Base-by-base conservation (phyloP, 2,888 invertebrate species). In the Apotomis turbidana region DNA sequence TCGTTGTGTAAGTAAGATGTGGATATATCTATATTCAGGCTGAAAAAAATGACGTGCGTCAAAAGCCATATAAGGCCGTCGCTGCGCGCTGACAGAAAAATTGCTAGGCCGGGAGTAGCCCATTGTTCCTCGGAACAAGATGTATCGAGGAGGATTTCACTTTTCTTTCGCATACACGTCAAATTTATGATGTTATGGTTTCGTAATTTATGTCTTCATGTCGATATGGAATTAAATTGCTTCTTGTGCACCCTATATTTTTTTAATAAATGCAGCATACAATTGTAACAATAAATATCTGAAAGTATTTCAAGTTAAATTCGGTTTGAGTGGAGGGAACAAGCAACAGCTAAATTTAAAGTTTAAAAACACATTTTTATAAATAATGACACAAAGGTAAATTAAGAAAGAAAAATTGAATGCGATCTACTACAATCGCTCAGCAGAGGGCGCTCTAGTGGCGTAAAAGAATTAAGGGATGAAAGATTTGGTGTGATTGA, bases 31-130 rank as follows among this genome's bases (percentile, higher is more conserved):
- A 87, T 86, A 88, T 85, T 85, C 81, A 81, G 81, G 80, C 78
- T 81, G 83, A 84, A 83, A 84, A 71, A 87, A 84, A 86, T 86
- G 87, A 87, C 85, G 83, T 85, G 81, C 82, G 85, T 85, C 87
- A 87, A 85, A 84, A 81, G 77, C 85, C 85, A 75, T 87, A 86
- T 83, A 86, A 76, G 85, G 88, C 77, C 78, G 79, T 75, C 79
- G 81, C 76, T 77, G 76, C 76, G 78, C 79, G 87, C 76, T 85
- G 88, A 89, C 89, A 89, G 85, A 83, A 85, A 89, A 86, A 89
- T 88, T 87, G 84, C 80, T 81, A 78, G 83, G 78, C 74, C 76
- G 74, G 73, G 76, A 38, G 62, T 55, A 75, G 77, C 78, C 85
- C 85, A 89, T 89, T 89, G 89, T 88, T 85, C 83, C 78, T 67